A percentile compares a stretch with the other conserved stretches of the same genome.
Evolutionary conservation across 1,140 invertebrate species (phyloP).

Genomic region (Cephus cinctus): DNA sequence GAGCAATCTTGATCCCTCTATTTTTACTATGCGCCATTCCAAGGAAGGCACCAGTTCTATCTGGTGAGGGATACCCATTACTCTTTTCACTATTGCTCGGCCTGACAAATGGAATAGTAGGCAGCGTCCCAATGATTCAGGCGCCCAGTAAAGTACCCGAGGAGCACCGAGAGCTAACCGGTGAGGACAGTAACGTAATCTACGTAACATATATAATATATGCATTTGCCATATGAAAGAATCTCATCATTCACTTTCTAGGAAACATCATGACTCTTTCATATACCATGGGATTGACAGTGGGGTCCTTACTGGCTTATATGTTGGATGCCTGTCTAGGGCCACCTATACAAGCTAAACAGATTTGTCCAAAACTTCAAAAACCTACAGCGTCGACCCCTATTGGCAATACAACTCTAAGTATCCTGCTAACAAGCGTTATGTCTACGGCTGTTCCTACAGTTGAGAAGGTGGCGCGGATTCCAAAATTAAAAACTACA

Average conservation of each 20-base stretch:
- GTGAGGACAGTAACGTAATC: slow-evolving; percentile 44
- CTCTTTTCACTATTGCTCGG: slow-evolving; percentile 75
- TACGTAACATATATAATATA: slow-evolving; percentile 3
- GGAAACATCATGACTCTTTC: slow-evolving; percentile 92
- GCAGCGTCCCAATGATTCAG: slow-evolving; percentile 88
- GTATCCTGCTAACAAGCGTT: slow-evolving; percentile 9
- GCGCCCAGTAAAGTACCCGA: slow-evolving; percentile 80
- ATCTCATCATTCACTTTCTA: slow-evolving; percentile 34
- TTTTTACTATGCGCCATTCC: slow-evolving; percentile 78
- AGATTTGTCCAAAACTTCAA: slow-evolving; percentile 32
- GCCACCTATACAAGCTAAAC: slow-evolving; percentile 50
- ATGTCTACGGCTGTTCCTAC: slow-evolving; percentile 30
- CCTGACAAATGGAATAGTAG: slow-evolving; percentile 82
- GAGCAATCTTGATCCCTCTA: slow-evolving; percentile 77
- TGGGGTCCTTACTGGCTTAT: slow-evolving; percentile 81
- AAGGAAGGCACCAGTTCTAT: slow-evolving; percentile 68
- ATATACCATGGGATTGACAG: slow-evolving; percentile 81
- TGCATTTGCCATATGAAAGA: background rate
- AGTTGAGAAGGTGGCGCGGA: slow-evolving; percentile 28
- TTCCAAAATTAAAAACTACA: slow-evolving; percentile 32
- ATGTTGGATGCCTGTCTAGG: slow-evolving; percentile 74
- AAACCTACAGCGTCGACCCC: slow-evolving; percentile 11
- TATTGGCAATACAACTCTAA: slow-evolving; percentile 3
- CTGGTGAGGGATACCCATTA: slow-evolving; percentile 69
- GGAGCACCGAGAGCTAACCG: slow-evolving; percentile 73